These are phyloP conservation scores for Megatriorchis doriae DNA, from an alignment of 2,113 vertebrate species.

Conservation along the genomic window DNA sequence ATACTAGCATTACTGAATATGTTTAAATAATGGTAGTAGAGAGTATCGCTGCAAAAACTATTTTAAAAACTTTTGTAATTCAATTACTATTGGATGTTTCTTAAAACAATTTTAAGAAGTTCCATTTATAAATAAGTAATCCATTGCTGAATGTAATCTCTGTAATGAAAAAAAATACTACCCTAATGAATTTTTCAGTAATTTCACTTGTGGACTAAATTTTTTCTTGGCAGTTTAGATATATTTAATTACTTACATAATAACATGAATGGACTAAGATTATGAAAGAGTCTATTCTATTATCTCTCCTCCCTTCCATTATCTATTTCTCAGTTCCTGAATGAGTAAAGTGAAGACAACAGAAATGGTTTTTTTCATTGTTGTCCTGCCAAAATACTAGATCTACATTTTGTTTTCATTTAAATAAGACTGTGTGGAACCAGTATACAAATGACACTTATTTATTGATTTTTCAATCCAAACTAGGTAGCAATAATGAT, in stretches of 20 bases:
- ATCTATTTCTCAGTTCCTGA: neutral
- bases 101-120: neutral
- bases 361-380: neutral
- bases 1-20: neutral
- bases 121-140: neutral
- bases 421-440: neutral
- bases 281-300: neutral
- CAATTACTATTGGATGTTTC: neutral
- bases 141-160: neutral
- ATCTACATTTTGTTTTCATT: neutral
- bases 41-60: neutral
- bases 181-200: neutral
- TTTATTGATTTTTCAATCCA: neutral
- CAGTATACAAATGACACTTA: neutral
- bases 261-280: neutral
- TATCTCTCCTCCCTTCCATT: neutral
- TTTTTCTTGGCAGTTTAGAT: neutral
- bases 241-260: neutral
- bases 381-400: neutral
- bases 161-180: neutral
- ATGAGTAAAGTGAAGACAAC: neutral
- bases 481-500: neutral
- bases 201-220: accelerated
- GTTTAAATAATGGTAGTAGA: neutral
- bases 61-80: neutral